These are phyloP conservation scores for Schlechtendalia chinensis DNA, from an alignment of 1,140 invertebrate species.

Conservation along the genomic window DNA sequence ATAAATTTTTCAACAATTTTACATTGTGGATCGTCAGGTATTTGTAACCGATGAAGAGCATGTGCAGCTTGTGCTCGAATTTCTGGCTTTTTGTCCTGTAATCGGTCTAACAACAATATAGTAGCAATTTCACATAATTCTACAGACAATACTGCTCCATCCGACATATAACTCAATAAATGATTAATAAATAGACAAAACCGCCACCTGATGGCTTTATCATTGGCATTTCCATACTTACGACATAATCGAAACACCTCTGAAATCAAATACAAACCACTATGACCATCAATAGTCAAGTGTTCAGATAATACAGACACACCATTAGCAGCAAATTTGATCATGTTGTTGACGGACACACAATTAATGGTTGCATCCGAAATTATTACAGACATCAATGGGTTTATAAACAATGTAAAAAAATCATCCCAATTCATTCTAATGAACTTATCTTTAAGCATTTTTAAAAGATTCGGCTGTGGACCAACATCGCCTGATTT, in stretches of 20 bases:
- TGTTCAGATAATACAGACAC: neutral
- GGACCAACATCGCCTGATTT: neutral
- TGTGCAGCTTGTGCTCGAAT: constrained; percentile 29
- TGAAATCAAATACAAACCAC: constrained; percentile 8
- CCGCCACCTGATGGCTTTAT: constrained; percentile 10
- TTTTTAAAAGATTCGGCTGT: constrained; percentile 2
- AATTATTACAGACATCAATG: constrained; percentile 6
- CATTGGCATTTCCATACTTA: neutral
- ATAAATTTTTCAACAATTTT: constrained; percentile 8
- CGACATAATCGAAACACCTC: constrained; percentile 12
- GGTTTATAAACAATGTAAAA: neutral
- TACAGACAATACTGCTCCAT: constrained; percentile 3
- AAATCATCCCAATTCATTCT: neutral
- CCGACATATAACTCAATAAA: neutral
- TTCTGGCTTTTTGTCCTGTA: constrained; percentile 30
- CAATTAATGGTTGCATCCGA: neutral
- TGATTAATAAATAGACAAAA: constrained; percentile 33
- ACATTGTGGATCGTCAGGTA: neutral
- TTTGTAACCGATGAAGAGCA: constrained; percentile 9
- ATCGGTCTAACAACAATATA: neutral
- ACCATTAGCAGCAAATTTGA: constrained; percentile 30
- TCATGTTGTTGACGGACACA: constrained; percentile 9
- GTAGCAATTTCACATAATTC: constrained; percentile 23
- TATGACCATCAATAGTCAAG: neutral
- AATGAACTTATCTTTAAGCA: constrained; percentile 2